Percentiles rank a stretch among this genome's conserved stretches.
Evolutionary conservation across 2,113 vertebrate genomes (phyloP).

Genomic region (Vireo altiloquus): DNA sequence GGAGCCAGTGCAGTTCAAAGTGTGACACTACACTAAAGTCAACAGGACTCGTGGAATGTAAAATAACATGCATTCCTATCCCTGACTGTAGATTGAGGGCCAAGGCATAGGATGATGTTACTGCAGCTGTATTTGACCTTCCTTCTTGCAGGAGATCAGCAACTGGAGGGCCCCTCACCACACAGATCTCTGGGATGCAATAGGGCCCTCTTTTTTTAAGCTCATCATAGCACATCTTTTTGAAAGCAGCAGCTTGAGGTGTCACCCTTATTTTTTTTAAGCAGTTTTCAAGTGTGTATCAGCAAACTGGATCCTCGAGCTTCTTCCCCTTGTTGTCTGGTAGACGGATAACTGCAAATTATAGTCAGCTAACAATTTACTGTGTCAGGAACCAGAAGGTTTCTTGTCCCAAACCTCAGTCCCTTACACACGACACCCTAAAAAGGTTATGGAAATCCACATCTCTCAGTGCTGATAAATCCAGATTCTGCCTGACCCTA

Average conservation of each 20-base stretch:
- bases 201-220: slow-evolving; percentile 36
- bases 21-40: not conserved
- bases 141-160: slow-evolving; percentile 6
- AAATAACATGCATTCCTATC: not conserved
- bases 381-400: not conserved
- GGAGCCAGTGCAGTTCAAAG: not conserved
- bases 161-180: slow-evolving; percentile 6
- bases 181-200: slow-evolving; percentile 6
- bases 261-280: slow-evolving; percentile 20
- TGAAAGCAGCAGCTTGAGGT: slow-evolving; percentile 35
- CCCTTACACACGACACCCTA: not conserved
- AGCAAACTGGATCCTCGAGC: slow-evolving; percentile 24
- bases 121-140: slow-evolving; percentile 51
- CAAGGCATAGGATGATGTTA: not conserved
- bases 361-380: not conserved
- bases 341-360: not conserved
- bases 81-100: not conserved
- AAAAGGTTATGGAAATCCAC: not conserved
- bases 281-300: slow-evolving; percentile 12
- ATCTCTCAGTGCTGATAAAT: not conserved
- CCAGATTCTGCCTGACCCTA: slow-evolving; percentile 49
- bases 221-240: slow-evolving; percentile 40
- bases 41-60: not conserved
- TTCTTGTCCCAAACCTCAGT: slow-evolving; percentile 15
- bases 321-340: slow-evolving; percentile 9